Percentiles rank a stretch among this genome's conserved stretches.
Evolutionary conservation across 2,113 vertebrate species (phyloP).

Genomic region (Reinhardtius hippoglossoides): DNA sequence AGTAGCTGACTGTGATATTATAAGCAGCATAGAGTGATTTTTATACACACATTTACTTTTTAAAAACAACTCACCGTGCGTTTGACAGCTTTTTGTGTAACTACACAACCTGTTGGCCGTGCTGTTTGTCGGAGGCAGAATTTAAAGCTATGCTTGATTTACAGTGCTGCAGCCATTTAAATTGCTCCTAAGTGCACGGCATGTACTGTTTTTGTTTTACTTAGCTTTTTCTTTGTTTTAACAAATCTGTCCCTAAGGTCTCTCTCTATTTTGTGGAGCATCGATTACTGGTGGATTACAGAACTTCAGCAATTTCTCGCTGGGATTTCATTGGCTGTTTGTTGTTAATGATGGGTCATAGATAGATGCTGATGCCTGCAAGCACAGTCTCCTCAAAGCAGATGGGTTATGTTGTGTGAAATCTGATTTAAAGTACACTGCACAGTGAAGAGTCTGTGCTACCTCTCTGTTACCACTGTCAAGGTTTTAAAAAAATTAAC

Average conservation of each 20-base stretch:
- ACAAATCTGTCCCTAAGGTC: conserved; percentile 41
- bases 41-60: conserved; percentile 1
- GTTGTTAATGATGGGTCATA: conserved; percentile 37
- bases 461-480: conserved; percentile 40
- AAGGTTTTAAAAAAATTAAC: conserved; percentile 26
- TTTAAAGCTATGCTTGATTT: conserved; percentile 26
- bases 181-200: conserved; percentile 8
- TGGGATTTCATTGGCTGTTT: conserved; percentile 46
- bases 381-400: conserved; percentile 18
- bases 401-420: conserved; percentile 17
- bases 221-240: conserved; percentile 38
- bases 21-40: conserved; percentile 3
- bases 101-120: not conserved
- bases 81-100: conserved; percentile 14
- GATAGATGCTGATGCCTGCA: conserved; percentile 23
- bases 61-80: not conserved
- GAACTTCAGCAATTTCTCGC: conserved; percentile 26
- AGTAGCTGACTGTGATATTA: conserved; percentile 23
- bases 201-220: conserved; percentile 30
- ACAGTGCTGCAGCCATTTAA: conserved; percentile 1
- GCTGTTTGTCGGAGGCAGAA: conserved; percentile 1
- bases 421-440: not conserved
- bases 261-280: conserved; percentile 52
- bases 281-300: conserved; percentile 42
- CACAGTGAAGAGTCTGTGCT: conserved; percentile 10